phyloP scores from a whole-genome alignment of 2,888 invertebrate genomes.

The Globia sparganii region DNA sequence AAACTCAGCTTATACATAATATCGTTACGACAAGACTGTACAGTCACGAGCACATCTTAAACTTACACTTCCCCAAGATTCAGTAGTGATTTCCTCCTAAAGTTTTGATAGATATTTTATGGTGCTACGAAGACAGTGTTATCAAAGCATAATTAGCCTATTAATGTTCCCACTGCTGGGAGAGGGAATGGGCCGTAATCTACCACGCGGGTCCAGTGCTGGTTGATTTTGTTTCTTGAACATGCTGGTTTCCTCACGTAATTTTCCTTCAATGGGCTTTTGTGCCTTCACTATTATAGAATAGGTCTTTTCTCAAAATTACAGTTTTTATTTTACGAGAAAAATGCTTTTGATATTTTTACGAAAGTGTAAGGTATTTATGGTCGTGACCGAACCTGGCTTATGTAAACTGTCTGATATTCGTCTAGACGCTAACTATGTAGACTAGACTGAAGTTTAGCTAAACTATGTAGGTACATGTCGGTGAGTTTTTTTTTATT shows the following conservation, averaged over 20 bases:
- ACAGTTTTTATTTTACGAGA: neutral
- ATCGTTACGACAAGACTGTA: constrained; percentile 55
- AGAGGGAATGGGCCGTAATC: no score
- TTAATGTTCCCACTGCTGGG: no score
- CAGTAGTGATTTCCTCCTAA: no score
- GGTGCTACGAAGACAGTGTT: neutral
- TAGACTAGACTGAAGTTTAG: constrained; percentile 32
- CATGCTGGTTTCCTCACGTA: no score
- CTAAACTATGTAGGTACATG: neutral
- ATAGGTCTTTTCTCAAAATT: neutral
- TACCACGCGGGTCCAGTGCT: no score
- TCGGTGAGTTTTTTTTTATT: neutral
- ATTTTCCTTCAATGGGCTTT: no score
- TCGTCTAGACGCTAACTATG: constrained; percentile 71
- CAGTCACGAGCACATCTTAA: neutral
- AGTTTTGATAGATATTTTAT: neutral
- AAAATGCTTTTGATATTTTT: neutral
- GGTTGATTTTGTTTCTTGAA: no score
- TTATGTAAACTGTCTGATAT: constrained; percentile 72
- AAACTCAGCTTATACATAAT: constrained; percentile 66
- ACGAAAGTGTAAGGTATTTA: neutral
- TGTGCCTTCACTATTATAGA: neutral
- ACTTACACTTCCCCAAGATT: neutral
- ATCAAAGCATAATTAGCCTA: neutral
- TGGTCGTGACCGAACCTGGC: neutral